These are phyloP conservation scores for Deilephila porcellus DNA, from an alignment of 2,888 invertebrate species.

Conservation along the genomic window DNA sequence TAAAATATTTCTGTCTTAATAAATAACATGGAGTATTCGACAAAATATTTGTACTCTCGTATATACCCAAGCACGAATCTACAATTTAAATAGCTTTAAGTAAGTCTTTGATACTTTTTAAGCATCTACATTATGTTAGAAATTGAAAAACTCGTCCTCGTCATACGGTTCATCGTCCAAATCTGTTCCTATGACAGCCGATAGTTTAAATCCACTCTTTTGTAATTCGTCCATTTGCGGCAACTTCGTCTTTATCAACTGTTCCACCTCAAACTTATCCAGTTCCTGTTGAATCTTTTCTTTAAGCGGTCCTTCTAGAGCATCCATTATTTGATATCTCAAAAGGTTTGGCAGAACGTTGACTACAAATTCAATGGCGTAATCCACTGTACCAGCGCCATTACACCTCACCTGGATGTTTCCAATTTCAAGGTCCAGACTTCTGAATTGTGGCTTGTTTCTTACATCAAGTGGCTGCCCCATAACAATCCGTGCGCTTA, in stretches of 20 bases:
- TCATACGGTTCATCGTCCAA: conserved; percentile 58
- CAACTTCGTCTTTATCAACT: conserved; percentile 88
- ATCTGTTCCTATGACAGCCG: conserved; percentile 59
- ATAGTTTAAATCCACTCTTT: conserved; percentile 74
- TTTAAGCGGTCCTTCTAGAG: conserved; percentile 91
- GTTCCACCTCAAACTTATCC: conserved; percentile 90
- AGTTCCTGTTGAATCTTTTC: conserved; percentile 90
- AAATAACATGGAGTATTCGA: background rate
- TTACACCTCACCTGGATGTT: conserved; percentile 93
- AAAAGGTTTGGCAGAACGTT: conserved; percentile 94
- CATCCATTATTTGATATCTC: conserved; percentile 94
- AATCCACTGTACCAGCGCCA: conserved; percentile 95
- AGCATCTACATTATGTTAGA: conserved; percentile 48
- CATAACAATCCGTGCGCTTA: conserved; percentile 87
- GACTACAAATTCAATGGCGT: conserved; percentile 90
- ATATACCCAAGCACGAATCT: background rate
- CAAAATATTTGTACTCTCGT: background rate
- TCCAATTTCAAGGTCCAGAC: conserved; percentile 91
- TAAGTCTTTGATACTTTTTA: background rate
- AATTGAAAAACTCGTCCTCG: conserved; percentile 80
- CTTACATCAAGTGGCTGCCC: conserved; percentile 92
- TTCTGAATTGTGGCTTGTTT: conserved; percentile 88
- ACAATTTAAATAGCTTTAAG: background rate
- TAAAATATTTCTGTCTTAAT: background rate
- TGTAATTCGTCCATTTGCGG: conserved; percentile 87